Percentiles rank a stretch among this genome's conserved stretches.
phyloP scores from a whole-genome alignment of 2,113 vertebrate species.

The Origma solitaria region DNA sequence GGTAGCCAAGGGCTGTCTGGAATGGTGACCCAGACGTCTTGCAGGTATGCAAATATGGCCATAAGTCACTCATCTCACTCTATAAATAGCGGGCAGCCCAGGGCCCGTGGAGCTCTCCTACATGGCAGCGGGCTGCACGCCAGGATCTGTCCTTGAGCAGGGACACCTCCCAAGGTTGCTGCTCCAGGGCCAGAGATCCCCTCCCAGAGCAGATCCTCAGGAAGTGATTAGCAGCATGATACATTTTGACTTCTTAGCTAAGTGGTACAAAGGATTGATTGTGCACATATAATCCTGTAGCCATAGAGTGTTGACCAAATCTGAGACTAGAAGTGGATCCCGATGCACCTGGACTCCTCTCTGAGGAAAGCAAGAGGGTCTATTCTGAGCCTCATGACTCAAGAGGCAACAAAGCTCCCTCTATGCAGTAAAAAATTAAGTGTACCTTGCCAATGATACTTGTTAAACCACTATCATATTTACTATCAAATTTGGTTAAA shows the following conservation, averaged over 20 bases:
- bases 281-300: neutral
- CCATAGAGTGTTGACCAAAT: too few species aligned
- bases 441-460: accelerated
- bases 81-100: neutral
- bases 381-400: neutral
- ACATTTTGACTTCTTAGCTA: neutral
- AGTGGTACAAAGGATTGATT: neutral
- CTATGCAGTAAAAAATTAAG: neutral
- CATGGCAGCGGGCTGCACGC: neutral
- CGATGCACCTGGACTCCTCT: neutral
- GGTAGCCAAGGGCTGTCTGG: neutral
- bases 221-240: neutral
- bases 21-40: neutral
- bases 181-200: neutral
- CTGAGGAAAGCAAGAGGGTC: neutral
- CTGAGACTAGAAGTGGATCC: neutral
- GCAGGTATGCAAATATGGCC: neutral
- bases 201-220: neutral
- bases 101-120: neutral
- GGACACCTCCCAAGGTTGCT: neutral
- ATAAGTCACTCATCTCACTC: neutral
- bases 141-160: neutral
- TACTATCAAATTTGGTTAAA: neutral
- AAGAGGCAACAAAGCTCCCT: neutral
- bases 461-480: neutral